Percentiles rank a stretch among this genome's conserved stretches.
Evolutionary conservation across 2,888 invertebrate species (phyloP).

Genomic region (Epistrophe grossulariae): DNA sequence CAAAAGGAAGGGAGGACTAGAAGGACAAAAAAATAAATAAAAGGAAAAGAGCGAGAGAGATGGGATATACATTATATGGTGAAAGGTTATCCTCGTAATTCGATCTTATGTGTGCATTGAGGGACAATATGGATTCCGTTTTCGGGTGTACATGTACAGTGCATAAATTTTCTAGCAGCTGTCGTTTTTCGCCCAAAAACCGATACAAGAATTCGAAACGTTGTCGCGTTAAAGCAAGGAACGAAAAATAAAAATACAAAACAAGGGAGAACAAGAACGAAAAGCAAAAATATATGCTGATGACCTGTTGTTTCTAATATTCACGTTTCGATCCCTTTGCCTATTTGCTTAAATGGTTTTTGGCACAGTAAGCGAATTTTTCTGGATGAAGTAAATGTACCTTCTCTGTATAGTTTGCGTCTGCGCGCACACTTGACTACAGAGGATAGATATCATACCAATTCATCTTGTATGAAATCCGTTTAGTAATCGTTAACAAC

Average conservation of each 20-base stretch:
- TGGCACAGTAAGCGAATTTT: slow-evolving; percentile 47
- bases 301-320: slow-evolving; percentile 69
- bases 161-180: slow-evolving; percentile 59
- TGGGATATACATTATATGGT: slow-evolving; percentile 31
- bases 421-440: slow-evolving; percentile 20
- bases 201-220: slow-evolving; percentile 60
- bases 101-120: slow-evolving; percentile 69
- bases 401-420: not conserved
- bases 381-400: slow-evolving; percentile 23
- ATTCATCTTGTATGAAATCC: slow-evolving; percentile 61
- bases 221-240: slow-evolving; percentile 2
- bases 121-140: slow-evolving; percentile 74
- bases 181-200: slow-evolving; percentile 64
- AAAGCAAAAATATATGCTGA: slow-evolving; percentile 42
- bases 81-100: slow-evolving; percentile 71
- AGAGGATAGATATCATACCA: slow-evolving; percentile 20
- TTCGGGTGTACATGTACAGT: slow-evolving; percentile 56
- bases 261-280: slow-evolving; percentile 23
- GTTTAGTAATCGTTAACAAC: slow-evolving; percentile 66
- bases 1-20: slow-evolving; percentile 29
- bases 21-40: slow-evolving; percentile 29
- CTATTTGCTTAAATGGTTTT: slow-evolving; percentile 26
- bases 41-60: slow-evolving; percentile 31
- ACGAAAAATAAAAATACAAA: slow-evolving; percentile 17
- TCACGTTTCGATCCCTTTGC: slow-evolving; percentile 1